Evolutionary conservation across 2,797 vertebrate species (phyloP).

Genomic region (Sebastes aleutianus): DNA sequence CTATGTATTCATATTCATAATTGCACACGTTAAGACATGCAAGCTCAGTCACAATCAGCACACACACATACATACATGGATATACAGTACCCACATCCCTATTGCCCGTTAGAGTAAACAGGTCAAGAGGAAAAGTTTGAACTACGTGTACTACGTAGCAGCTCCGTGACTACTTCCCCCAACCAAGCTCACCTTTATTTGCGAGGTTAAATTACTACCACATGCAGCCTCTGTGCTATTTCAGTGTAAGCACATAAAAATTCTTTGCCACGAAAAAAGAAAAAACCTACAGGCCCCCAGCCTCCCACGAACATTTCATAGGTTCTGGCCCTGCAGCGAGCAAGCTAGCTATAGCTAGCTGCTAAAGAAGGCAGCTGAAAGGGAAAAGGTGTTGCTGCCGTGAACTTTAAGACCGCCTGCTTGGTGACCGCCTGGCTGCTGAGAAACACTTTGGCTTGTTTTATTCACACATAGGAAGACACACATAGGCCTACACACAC

Average conservation of each 20-base stretch:
- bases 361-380: constrained; percentile 50
- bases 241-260: constrained; percentile 76
- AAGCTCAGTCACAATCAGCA: constrained; percentile 19
- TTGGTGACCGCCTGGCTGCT: background rate
- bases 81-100: background rate
- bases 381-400: constrained; percentile 51
- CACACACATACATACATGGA: background rate
- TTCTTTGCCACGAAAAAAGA: constrained; percentile 51
- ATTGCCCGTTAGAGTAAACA: constrained; percentile 17
- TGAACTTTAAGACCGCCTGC: constrained; percentile 45
- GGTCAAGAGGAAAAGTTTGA: constrained; percentile 48
- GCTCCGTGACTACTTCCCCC: constrained; percentile 37
- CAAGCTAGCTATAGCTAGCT: constrained; percentile 25
- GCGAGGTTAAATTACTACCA: constrained; percentile 77
- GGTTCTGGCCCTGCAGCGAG: constrained; percentile 39
- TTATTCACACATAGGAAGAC: constrained; percentile 13
- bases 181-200: constrained; percentile 74
- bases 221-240: constrained; percentile 71
- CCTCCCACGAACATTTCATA: constrained; percentile 61
- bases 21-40: constrained; percentile 4
- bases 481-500: background rate
- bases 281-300: constrained; percentile 36
- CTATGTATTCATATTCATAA: constrained; percentile 10
- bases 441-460: constrained; percentile 9
- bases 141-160: constrained; percentile 40